Evolutionary conservation across 1,140 invertebrate species (phyloP).

Genomic region (Drosophila kurseongensis): DNA sequence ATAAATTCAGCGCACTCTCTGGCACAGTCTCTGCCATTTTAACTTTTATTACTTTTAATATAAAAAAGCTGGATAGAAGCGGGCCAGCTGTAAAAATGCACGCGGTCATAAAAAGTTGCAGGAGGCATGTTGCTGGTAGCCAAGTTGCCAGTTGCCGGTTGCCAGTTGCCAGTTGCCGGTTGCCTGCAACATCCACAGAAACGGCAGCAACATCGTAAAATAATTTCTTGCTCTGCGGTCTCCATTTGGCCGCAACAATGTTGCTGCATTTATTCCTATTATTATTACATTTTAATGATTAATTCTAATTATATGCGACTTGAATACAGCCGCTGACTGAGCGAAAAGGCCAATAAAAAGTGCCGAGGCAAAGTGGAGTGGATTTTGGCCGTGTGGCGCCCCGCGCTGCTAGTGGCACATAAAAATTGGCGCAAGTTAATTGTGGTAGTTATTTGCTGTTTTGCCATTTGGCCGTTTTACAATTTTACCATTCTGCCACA

Average conservation of each 20-base stretch:
- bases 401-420: constrained; percentile 46
- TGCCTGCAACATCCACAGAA: constrained; percentile 11
- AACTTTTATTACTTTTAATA: constrained; percentile 83
- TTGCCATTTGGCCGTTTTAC: constrained; percentile 64
- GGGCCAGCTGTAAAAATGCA: constrained; percentile 77
- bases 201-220: constrained; percentile 73
- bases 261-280: constrained; percentile 82
- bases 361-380: constrained; percentile 20
- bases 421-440: constrained; percentile 79
- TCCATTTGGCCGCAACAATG: constrained; percentile 59
- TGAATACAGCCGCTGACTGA: constrained; percentile 65
- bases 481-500: constrained; percentile 50
- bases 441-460: constrained; percentile 80
- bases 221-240: constrained; percentile 58
- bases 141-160: neutral
- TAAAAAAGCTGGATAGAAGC: constrained; percentile 67
- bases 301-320: constrained; percentile 84
- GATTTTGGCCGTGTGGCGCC: constrained; percentile 51
- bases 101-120: constrained; percentile 78
- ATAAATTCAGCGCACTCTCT: constrained; percentile 69
- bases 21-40: constrained; percentile 55
- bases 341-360: constrained; percentile 29
- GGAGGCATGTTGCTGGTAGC: constrained; percentile 61
- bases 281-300: constrained; percentile 84
- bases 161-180: neutral